Evolutionary conservation across 2,888 invertebrate species (phyloP).

Genomic region (Nymphalis c-album): DNA sequence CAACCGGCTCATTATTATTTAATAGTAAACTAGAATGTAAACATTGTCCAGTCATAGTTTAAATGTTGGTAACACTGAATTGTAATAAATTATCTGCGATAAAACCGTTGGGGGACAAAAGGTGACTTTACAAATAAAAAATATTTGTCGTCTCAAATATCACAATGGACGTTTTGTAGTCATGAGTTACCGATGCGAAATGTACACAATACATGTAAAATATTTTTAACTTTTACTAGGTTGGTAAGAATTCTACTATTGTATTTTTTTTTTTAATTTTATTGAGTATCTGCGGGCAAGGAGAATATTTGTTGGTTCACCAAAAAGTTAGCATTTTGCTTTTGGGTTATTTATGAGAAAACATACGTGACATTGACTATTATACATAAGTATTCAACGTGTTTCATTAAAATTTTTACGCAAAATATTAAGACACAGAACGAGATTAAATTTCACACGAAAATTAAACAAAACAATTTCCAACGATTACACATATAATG

Average conservation of each 20-base stretch:
- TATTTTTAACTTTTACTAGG: neutral
- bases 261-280: neutral
- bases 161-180: neutral
- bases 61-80: too few species aligned
- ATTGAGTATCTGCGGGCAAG: neutral
- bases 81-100: too few species aligned
- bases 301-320: too few species aligned
- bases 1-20: too few species aligned
- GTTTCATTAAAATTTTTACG: neutral
- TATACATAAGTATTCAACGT: too few species aligned
- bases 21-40: too few species aligned
- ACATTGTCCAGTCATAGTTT: too few species aligned
- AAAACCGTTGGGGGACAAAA: neutral
- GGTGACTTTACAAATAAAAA: neutral
- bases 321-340: neutral
- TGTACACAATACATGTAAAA: neutral
- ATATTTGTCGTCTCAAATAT: neutral
- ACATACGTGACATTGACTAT: too few species aligned
- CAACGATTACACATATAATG: conserved; percentile 27
- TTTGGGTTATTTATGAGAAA: neutral
- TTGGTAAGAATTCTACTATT: neutral
- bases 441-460: conserved; percentile 12
- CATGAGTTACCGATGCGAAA: neutral
- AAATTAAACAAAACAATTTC: conserved; percentile 4
- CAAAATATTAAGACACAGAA: neutral